Evolutionary conservation across 2,113 vertebrate genomes (phyloP).

Genomic region (Chiloscyllium plagiosum): DNA sequence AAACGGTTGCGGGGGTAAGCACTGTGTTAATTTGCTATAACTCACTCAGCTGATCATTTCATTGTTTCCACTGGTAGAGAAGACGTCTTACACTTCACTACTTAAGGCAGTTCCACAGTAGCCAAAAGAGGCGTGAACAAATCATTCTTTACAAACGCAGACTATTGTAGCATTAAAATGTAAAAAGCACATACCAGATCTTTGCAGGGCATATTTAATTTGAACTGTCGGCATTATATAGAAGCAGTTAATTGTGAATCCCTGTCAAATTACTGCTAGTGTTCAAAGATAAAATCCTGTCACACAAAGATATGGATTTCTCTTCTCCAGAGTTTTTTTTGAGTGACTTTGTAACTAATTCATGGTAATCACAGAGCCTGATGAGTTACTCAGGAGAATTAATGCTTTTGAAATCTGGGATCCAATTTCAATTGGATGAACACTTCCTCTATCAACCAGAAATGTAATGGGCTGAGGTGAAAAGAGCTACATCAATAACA

Average conservation of each 20-base stretch:
- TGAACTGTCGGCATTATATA: background rate
- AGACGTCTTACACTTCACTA: background rate
- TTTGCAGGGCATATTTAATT: background rate
- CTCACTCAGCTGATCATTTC: background rate
- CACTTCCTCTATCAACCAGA: background rate
- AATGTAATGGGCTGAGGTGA: background rate
- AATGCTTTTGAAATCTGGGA: background rate
- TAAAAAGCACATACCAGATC: background rate
- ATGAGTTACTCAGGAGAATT: background rate
- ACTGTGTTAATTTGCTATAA: conserved; percentile 2
- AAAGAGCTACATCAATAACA: background rate
- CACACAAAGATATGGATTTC: background rate
- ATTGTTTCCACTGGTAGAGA: background rate
- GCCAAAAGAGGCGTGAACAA: background rate
- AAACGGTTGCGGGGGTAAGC: background rate
- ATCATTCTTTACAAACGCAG: background rate
- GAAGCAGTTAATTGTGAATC: background rate
- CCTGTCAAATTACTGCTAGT: background rate
- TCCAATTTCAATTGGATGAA: background rate
- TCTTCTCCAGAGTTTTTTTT: background rate
- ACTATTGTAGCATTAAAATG: background rate
- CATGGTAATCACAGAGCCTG: background rate
- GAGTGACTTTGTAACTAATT: background rate
- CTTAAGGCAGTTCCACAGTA: background rate
- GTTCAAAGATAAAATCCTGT: background rate